Base-by-base conservation (phyloP, 2,888 invertebrate species). In the Trisateles emortualis region DNA sequence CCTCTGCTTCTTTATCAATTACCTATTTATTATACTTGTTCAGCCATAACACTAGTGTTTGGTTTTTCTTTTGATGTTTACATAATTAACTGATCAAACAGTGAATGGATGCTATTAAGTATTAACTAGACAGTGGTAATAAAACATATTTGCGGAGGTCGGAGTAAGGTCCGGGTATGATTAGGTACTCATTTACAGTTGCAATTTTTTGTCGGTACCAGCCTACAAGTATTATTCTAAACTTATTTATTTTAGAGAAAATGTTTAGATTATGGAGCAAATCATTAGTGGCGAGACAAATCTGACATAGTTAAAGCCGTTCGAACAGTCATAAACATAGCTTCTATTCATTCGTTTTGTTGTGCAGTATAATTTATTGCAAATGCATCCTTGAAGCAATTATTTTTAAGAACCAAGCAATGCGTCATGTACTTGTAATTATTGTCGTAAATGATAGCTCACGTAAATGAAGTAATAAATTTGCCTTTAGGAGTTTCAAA, bases 1-100 rank as follows among this genome's bases (percentile, higher is more conserved):
- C 85, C 85, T 84, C 79, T 80, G 82, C 83, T 55, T 32, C 40
- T 70, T 62, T 57, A 52, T 49, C 36, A 49, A 38, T 33, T 30
- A 30, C 47, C 29, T 41, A 5, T 26, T 26, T 14, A 14, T 13
- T 14, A 33, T 16, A 32, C 11, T 32, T 13, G 32, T 32, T 32
- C 11, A 11, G 11, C 32, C 5, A 22, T 3, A 22, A 19, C 19
- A 19, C 2, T 19, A 19, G 19, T 19, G 19, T 19, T 19, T 19
- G 19, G 19, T 19, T 19, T 26, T 3, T 26, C 9, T 8, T 26
- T 26, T 26, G 8, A 8, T 8, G 9, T 26, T 26, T 26, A 26
- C 6, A 8, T 26, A 26, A 8, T 26, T 1, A 26, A 6, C 8
- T 19, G 19, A 5, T 19, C 19, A 19, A 19, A 19, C 5, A 19